Evolutionary conservation across 2,113 vertebrate species (phyloP), one percentile per base, ranked within the genome.

Genomic region (Climacteris rufus): DNA sequence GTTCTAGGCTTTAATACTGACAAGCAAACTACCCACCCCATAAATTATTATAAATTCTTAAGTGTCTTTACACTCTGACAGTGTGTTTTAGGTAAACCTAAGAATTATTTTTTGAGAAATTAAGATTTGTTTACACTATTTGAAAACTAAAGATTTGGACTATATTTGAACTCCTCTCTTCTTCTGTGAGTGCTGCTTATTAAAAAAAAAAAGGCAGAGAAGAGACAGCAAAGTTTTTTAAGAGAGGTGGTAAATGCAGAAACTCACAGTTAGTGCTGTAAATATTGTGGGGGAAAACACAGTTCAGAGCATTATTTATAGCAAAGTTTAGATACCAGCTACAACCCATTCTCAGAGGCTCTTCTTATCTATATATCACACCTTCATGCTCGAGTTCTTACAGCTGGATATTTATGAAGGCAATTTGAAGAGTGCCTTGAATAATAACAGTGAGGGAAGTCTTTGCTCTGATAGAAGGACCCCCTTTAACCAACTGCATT

Each of bases 301-400:
- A 69, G 30, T 40, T 91, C 39, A 40, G 45, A 87, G 19, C 66
- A 83, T 85, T 95, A 93, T 91, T 94, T 94, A 89, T 59, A 92
- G 77, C 31, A 63, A 96, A 95, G 70, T 72, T 94, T 74, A 80
- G 76, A 22, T 49, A 70, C 47, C 27, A 31, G 83, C 77, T 94
- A 85, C 77, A 68, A 83, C 49, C 61, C 75, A 90, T 91, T 93
- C 87, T 72, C n/a, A 77, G 52, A 95, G 88, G 69, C 76, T 83
- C 52, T n/a, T 91, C 49, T 78, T 70, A 70, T 30, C 85, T 93
- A 91, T 77, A 88, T 81, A 96, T 97, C 83, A 86, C 72, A 94
- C 94, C 83, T 75, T 91, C 81, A 94, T 50, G 45, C 45, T 85
- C 21, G 8, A 92, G 89, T 80, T 66, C 91, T 89, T 94, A 59